These are phyloP conservation scores for Rhabditophanes sp. DNA, from an alignment of 2,888 invertebrate species.

Conservation along the genomic window DNA sequence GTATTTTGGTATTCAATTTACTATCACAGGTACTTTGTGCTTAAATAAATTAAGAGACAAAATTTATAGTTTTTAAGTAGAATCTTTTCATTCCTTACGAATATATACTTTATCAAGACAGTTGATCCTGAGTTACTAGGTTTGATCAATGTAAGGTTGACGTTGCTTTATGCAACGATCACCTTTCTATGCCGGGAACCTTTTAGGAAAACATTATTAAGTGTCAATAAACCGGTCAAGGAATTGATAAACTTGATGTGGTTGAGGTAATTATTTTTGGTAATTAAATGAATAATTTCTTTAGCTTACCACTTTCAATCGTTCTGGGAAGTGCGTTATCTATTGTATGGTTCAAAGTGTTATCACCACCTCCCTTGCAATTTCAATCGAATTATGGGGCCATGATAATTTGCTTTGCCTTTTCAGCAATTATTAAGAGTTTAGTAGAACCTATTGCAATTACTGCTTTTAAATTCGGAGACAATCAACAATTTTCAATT, in stretches of 20 bases:
- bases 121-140: conserved; percentile 37
- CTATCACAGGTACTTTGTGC: no score
- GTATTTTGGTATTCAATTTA: no score
- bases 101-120: conserved; percentile 33
- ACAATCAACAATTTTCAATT: conserved; percentile 1
- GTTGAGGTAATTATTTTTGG: conserved; percentile 68
- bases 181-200: conserved; percentile 42
- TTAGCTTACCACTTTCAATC: conserved; percentile 48
- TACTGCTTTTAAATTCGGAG: conserved; percentile 47
- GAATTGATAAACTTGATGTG: conserved; percentile 62
- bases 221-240: conserved; percentile 11
- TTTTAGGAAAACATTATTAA: conserved; percentile 31
- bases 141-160: conserved; percentile 41
- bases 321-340: conserved; percentile 63
- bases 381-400: conserved; percentile 43
- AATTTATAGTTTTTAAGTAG: conserved; percentile 30
- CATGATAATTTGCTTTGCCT: conserved; percentile 56
- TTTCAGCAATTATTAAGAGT: conserved; percentile 71
- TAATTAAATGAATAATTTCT: no score
- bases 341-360: conserved; percentile 60
- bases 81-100: conserved; percentile 30
- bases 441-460: conserved; percentile 66
- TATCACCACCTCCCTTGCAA: conserved; percentile 45
- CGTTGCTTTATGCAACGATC: conserved; percentile 36
- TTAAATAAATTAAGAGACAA: no score